phyloP scores from a whole-genome alignment of 2,888 invertebrate species.

The Agrotis puta region DNA sequence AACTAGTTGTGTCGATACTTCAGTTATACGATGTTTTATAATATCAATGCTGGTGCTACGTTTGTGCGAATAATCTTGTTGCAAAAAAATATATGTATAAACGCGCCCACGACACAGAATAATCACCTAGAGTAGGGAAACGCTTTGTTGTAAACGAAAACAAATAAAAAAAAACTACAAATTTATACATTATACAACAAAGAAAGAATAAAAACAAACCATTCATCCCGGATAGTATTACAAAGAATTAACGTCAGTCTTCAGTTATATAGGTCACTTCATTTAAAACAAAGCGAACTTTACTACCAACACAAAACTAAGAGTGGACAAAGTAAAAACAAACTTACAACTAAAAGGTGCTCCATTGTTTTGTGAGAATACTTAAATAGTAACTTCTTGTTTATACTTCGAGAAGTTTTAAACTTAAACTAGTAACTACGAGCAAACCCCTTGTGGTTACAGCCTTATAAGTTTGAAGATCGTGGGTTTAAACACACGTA shows the following conservation, averaged over 20 bases:
- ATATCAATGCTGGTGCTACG: too few species aligned
- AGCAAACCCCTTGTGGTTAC: background rate
- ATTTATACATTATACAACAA: too few species aligned
- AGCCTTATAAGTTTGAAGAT: too few species aligned
- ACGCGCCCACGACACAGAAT: too few species aligned
- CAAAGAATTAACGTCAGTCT: background rate
- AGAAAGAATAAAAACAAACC: background rate
- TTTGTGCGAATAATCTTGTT: too few species aligned
- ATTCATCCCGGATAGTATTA: background rate
- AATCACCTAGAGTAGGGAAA: too few species aligned
- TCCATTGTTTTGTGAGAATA: conserved; percentile 11
- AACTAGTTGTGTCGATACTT: too few species aligned
- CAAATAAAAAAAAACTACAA: too few species aligned
- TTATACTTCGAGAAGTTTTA: conserved; percentile 16
- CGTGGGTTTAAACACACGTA: too few species aligned
- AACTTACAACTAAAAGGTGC: conserved; percentile 17
- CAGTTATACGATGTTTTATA: too few species aligned
- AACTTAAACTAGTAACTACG: conserved; percentile 5
- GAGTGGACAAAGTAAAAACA: conserved; percentile 24
- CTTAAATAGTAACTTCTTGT: conserved; percentile 22
- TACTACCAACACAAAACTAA: background rate
- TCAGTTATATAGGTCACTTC: background rate
- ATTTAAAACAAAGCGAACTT: background rate
- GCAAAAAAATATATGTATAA: too few species aligned
- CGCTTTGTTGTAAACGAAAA: too few species aligned